Conservation (phyloP, 2,797 vertebrate genomes). For the Tinamus major region DNA sequence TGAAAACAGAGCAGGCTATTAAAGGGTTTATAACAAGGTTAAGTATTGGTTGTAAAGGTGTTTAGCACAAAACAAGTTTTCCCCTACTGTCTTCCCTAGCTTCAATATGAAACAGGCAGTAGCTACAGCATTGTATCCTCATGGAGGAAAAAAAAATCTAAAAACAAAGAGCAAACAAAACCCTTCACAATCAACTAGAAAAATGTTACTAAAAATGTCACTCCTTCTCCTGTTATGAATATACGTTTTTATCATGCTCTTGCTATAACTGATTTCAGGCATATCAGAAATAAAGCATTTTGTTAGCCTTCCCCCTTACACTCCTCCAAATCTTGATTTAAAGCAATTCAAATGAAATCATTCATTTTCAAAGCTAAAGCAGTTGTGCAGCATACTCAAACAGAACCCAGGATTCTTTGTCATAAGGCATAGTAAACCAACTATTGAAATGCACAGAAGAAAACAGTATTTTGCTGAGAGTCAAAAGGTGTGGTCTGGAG, state of each 20-base stretch:
- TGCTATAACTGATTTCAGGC: background rate
- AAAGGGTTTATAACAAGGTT: constrained; percentile 16
- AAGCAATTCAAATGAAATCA: background rate
- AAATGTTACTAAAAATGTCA: background rate
- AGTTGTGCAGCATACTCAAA: background rate
- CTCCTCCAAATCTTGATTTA: background rate
- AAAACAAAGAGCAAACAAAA: background rate
- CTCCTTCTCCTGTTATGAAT: background rate
- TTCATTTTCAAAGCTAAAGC: background rate
- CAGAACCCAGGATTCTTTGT: background rate
- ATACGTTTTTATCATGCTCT: background rate
- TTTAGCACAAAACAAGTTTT: background rate
- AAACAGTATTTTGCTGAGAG: constrained; percentile 19
- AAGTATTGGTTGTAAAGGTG: background rate
- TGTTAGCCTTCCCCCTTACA: background rate
- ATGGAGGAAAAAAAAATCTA: background rate
- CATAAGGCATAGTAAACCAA: background rate
- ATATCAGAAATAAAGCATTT: rapidly evolving
- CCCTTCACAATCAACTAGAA: background rate
- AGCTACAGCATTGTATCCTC: background rate
- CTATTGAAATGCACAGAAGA: background rate
- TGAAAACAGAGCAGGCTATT: background rate
- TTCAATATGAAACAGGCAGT: background rate
- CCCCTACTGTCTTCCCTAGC: background rate
- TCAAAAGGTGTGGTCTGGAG: background rate